phyloP scores from a whole-genome alignment of 92 coral and sea anemone genomes.

The Bergia puertoricense region DNA sequence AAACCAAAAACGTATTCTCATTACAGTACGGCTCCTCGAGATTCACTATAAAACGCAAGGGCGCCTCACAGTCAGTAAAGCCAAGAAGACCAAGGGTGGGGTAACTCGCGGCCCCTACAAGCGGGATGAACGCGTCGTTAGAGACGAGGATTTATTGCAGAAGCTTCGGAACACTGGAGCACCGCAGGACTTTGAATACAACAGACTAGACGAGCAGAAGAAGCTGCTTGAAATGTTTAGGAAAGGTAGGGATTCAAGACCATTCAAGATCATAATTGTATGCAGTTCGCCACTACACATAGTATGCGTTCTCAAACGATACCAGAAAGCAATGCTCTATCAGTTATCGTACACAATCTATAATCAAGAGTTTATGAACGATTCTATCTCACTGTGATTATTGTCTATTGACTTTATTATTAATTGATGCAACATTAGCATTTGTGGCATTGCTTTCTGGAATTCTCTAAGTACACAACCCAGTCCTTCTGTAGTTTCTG shows the following conservation, averaged over 20 bases:
- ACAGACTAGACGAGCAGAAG: slow-evolving; percentile 45
- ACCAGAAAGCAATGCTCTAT: too few relatives aligned
- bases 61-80: not conserved
- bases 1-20: not conserved
- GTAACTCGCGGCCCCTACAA: slow-evolving; percentile 44
- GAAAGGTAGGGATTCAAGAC: slow-evolving; percentile 32
- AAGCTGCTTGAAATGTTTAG: slow-evolving; percentile 35
- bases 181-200: slow-evolving; percentile 34
- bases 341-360: too few relatives aligned
- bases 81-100: slow-evolving; percentile 7
- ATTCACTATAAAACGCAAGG: slow-evolving; percentile 31
- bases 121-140: slow-evolving; percentile 50
- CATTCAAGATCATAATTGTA: not conserved
- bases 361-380: too few relatives aligned
- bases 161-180: slow-evolving; percentile 39
- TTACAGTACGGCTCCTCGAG: slow-evolving; percentile 40
- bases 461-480: too few relatives aligned
- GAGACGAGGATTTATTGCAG: slow-evolving; percentile 40
- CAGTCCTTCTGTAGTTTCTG: too few relatives aligned
- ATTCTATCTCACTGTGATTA: too few relatives aligned
- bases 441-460: too few relatives aligned
- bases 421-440: too few relatives aligned
- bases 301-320: too few relatives aligned
- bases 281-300: too few relatives aligned
- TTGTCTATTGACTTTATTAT: too few relatives aligned